Evolutionary conservation across 2,797 vertebrate genomes (phyloP).

Genomic region (Sebastes melanostomus): DNA sequence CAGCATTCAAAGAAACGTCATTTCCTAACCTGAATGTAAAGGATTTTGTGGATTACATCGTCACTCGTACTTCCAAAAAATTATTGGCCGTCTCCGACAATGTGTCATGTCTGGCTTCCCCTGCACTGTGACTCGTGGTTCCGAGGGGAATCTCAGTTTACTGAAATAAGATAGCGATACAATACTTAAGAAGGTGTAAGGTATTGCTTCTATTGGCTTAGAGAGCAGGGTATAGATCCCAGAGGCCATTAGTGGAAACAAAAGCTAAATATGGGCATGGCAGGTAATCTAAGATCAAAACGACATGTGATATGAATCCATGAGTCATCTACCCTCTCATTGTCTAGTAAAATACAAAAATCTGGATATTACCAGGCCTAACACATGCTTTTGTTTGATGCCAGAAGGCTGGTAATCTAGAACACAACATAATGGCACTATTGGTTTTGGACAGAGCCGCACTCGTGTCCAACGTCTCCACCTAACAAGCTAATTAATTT

Average conservation of each 20-base stretch:
- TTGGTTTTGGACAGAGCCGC: conserved; percentile 61
- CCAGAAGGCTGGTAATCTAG: conserved; percentile 37
- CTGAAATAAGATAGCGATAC: conserved; percentile 58
- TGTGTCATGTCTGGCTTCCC: conserved; percentile 23
- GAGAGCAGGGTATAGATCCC: conserved; percentile 58
- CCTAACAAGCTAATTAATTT: conserved; percentile 74
- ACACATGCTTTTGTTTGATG: conserved; percentile 11
- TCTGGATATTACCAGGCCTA: neutral
- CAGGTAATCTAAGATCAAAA: conserved; percentile 60
- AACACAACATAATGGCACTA: conserved; percentile 37
- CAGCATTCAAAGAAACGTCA: neutral
- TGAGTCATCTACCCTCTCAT: neutral
- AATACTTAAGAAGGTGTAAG: conserved; percentile 42
- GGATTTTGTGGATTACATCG: conserved; percentile 13
- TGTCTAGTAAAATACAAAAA: neutral
- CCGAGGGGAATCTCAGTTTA: conserved; percentile 66
- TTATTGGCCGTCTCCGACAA: neutral
- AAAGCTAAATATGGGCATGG: conserved; percentile 57
- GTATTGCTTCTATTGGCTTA: conserved; percentile 37
- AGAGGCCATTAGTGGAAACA: conserved; percentile 63
- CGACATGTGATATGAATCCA: conserved; percentile 41
- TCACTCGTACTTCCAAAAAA: neutral
- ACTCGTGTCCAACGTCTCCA: conserved; percentile 56
- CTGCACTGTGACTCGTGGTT: neutral
- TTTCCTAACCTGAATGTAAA: conserved; percentile 11